These are phyloP conservation scores for Serripes groenlandicus DNA, from an alignment of 2,888 invertebrate species.

Conservation along the genomic window DNA sequence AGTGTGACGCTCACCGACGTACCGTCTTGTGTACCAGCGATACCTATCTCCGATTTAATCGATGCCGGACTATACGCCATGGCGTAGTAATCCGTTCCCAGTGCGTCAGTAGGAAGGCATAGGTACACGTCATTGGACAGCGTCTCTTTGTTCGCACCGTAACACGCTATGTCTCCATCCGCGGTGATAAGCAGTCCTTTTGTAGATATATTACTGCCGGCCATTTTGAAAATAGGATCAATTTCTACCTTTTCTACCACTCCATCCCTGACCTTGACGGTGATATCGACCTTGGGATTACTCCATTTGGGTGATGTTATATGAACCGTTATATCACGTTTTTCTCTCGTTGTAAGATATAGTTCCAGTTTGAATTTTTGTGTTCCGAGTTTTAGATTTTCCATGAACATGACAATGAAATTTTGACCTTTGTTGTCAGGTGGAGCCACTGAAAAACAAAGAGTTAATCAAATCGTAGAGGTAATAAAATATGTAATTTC, in stretches of 20 bases:
- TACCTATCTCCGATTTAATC: constrained; percentile 58
- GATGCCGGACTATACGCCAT: constrained; percentile 59
- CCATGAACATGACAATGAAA: constrained; percentile 73
- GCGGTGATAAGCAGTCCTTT: constrained; percentile 69
- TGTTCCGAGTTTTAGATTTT: constrained; percentile 62
- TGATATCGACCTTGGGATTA: constrained; percentile 59
- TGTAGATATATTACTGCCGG: constrained; percentile 52
- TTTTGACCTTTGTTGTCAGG: constrained; percentile 72
- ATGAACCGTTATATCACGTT: constrained; percentile 62
- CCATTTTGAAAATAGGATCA: constrained; percentile 50
- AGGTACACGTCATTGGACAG: constrained; percentile 70
- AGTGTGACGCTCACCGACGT: constrained; percentile 62
- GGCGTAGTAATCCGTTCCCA: constrained; percentile 69
- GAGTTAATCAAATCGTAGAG: not conserved
- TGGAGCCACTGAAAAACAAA: constrained; percentile 32
- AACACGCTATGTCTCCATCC: constrained; percentile 66
- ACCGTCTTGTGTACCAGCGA: constrained; percentile 57
- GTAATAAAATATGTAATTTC: not conserved
- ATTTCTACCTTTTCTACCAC: constrained; percentile 65
- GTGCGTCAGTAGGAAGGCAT: constrained; percentile 67
- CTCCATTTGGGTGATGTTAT: constrained; percentile 67
- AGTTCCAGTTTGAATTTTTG: constrained; percentile 64
- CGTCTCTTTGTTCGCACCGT: constrained; percentile 70
- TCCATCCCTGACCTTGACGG: constrained; percentile 65
- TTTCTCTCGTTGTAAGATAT: constrained; percentile 68